phyloP scores from a whole-genome alignment of 2,888 invertebrate genomes.

The Desoria tigrina region DNA sequence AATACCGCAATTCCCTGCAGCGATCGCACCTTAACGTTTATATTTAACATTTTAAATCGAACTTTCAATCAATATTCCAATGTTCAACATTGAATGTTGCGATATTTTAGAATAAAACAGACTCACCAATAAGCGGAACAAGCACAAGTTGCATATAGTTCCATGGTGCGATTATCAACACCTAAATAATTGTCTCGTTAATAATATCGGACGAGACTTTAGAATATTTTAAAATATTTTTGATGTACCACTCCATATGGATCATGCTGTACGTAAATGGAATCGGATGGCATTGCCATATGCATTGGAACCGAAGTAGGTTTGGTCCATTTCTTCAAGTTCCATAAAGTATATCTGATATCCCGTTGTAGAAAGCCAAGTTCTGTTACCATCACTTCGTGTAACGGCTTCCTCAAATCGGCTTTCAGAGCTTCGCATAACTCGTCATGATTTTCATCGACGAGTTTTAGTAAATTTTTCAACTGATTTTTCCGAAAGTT shows the following conservation, averaged over 20 bases:
- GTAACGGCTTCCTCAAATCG: slow-evolving; percentile 59
- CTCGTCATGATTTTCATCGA: slow-evolving; percentile 58
- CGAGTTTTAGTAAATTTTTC: slow-evolving; percentile 55
- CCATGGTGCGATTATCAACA: slow-evolving; percentile 36
- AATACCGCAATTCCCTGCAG: slow-evolving; percentile 38
- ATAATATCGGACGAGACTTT: not conserved
- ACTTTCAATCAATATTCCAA: not conserved
- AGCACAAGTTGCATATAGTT: slow-evolving; percentile 28
- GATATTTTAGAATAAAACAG: not conserved
- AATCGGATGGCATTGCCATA: slow-evolving; percentile 26
- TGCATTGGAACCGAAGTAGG: slow-evolving; percentile 24
- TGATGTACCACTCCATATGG: slow-evolving; percentile 15
- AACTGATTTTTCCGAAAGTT: slow-evolving; percentile 59
- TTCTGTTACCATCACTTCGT: slow-evolving; percentile 33
- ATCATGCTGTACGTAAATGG: slow-evolving; percentile 8
- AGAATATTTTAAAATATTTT: not conserved
- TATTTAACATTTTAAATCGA: not conserved
- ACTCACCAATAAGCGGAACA: slow-evolving; percentile 11
- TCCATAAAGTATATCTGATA: slow-evolving; percentile 55
- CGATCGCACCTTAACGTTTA: slow-evolving; percentile 13
- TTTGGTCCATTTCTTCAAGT: slow-evolving; percentile 58
- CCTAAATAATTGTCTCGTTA: slow-evolving; percentile 12
- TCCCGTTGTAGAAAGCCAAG: slow-evolving; percentile 54
- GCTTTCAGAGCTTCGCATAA: slow-evolving; percentile 57
- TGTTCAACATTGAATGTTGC: too few relatives aligned